Evolutionary conservation across 2,888 invertebrate species (phyloP).

Genomic region (Agriotes lineatus): DNA sequence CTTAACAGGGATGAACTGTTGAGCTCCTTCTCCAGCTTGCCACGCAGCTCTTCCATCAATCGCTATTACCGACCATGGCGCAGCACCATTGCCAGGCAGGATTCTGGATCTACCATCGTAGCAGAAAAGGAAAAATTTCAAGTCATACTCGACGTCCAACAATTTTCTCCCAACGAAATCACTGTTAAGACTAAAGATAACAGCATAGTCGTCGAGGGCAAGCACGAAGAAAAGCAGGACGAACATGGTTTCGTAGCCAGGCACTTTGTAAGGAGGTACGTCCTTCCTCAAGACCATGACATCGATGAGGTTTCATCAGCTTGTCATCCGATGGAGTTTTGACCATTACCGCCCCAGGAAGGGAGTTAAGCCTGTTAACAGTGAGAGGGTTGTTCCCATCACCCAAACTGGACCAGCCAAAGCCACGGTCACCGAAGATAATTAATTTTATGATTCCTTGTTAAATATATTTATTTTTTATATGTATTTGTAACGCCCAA

Average conservation of each 20-base stretch:
- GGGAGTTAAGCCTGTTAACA: conserved; percentile 63
- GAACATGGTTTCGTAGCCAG: conserved; percentile 86
- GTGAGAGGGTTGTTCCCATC: conserved; percentile 80
- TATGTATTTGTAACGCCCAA: background rate
- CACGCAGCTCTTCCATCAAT: conserved; percentile 61
- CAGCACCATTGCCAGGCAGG: conserved; percentile 74
- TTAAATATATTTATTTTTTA: background rate
- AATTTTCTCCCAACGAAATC: conserved; percentile 82
- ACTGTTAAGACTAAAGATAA: conserved; percentile 80
- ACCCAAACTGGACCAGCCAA: conserved; percentile 81
- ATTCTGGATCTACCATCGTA: conserved; percentile 81
- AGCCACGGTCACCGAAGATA: conserved; percentile 56
- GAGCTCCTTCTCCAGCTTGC: conserved; percentile 57
- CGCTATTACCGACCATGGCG: conserved; percentile 81
- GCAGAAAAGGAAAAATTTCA: conserved; percentile 84
- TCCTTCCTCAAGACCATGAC: conserved; percentile 78
- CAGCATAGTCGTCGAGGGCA: conserved; percentile 79
- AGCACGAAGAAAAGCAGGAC: conserved; percentile 87
- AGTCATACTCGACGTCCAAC: conserved; percentile 81
- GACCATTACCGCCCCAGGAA: conserved; percentile 79
- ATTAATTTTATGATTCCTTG: background rate
- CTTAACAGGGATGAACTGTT: conserved; percentile 81
- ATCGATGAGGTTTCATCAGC: conserved; percentile 77
- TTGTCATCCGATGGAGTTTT: conserved; percentile 87
- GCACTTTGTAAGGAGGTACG: conserved; percentile 78